Conservation (phyloP, 2,797 vertebrate species). For the Eremophila alpestris region DNA sequence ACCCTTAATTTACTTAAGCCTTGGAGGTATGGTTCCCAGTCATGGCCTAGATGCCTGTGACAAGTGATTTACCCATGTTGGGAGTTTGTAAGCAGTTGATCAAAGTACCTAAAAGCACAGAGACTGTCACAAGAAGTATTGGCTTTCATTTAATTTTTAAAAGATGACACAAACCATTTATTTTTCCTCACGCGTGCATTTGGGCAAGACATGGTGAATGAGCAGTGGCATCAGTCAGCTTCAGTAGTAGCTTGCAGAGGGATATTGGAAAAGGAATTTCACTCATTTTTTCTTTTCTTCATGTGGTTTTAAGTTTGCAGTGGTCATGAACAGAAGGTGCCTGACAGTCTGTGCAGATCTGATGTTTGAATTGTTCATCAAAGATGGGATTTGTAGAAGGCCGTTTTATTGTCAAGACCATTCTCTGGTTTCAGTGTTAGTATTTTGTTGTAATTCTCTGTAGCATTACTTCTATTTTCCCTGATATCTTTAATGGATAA, state of each 20-base stretch:
- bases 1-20: background rate
- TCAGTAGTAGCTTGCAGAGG: background rate
- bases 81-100: background rate
- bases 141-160: background rate
- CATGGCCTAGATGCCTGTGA: background rate
- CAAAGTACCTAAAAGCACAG: background rate
- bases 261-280: background rate
- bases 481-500: background rate
- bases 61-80: fast-evolving
- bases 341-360: background rate
- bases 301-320: background rate
- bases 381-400: background rate
- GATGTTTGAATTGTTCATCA: background rate
- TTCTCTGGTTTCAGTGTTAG: background rate
- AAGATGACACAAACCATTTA: background rate
- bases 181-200: background rate
- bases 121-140: background rate
- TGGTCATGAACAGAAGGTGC: background rate
- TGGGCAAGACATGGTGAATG: background rate
- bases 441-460: background rate
- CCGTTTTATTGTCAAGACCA: background rate
- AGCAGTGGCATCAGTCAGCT: background rate
- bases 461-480: background rate
- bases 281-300: background rate
- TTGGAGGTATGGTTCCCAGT: background rate